Evolutionary conservation across 1,140 invertebrate species (phyloP).

Genomic region (Cardiocondyla obscurior): DNA sequence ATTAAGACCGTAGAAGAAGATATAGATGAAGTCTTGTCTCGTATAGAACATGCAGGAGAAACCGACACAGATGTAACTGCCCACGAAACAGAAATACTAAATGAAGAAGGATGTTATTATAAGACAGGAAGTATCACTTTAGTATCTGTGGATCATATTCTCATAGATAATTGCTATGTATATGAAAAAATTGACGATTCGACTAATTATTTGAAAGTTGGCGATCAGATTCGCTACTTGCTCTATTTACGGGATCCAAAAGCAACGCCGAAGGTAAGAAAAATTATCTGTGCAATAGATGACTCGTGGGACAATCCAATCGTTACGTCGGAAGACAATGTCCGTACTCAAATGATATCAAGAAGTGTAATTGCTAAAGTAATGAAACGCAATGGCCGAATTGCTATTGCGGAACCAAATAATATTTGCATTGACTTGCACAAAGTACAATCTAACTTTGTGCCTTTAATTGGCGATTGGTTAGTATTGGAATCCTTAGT

Average conservation of each 20-base stretch:
- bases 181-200: constrained; percentile 66
- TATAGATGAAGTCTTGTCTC: constrained; percentile 64
- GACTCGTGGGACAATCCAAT: constrained; percentile 69
- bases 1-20: constrained; percentile 42
- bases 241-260: constrained; percentile 65
- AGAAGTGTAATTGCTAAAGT: constrained; percentile 85
- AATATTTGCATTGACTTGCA: constrained; percentile 85
- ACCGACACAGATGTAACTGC: neutral
- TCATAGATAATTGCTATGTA: constrained; percentile 76
- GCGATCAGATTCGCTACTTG: constrained; percentile 75
- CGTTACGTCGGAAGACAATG: neutral
- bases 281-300: constrained; percentile 70
- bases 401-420: constrained; percentile 83
- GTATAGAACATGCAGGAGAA: constrained; percentile 46
- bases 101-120: constrained; percentile 71
- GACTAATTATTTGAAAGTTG: constrained; percentile 65
- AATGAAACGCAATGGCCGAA: constrained; percentile 80
- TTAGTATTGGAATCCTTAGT: constrained; percentile 85
- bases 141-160: constrained; percentile 60
- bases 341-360: constrained; percentile 75
- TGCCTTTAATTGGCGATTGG: constrained; percentile 87
- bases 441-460: constrained; percentile 83
- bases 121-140: constrained; percentile 74
- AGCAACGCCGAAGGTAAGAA: constrained; percentile 72
- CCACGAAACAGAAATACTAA: neutral